Conservation (phyloP, 2,797 vertebrate species). For the Oceanodroma leucorhoa region DNA sequence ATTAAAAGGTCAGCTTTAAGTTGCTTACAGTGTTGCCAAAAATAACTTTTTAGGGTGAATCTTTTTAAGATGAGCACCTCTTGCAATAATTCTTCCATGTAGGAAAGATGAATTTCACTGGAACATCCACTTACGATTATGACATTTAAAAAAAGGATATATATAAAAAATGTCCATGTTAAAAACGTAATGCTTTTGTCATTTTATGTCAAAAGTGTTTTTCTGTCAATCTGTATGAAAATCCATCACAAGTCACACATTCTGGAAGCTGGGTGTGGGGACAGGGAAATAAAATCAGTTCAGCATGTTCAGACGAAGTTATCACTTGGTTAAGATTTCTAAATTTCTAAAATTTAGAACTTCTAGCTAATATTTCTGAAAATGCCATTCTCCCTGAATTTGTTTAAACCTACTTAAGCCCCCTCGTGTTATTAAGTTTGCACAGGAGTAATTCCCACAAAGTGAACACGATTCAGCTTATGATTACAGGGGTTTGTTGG, state of each 20-base stretch:
- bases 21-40: neutral
- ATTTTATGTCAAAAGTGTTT: neutral
- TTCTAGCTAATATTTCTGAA: neutral
- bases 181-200: neutral
- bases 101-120: neutral
- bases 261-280: neutral
- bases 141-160: neutral
- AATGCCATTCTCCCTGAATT: neutral
- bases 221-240: neutral
- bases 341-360: neutral
- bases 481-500: neutral
- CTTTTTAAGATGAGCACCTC: neutral
- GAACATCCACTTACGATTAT: neutral
- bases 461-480: neutral
- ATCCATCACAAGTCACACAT: neutral
- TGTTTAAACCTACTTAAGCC: neutral
- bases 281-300: neutral
- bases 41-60: neutral
- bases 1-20: slow-evolving; percentile 10
- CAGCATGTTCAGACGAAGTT: neutral
- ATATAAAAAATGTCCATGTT: neutral
- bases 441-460: neutral
- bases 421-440: neutral
- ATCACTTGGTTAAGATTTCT: neutral
- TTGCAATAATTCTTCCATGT: neutral